Evolutionary conservation across 2,888 invertebrate genomes (phyloP).

Genomic region (Dasypogon diadema): DNA sequence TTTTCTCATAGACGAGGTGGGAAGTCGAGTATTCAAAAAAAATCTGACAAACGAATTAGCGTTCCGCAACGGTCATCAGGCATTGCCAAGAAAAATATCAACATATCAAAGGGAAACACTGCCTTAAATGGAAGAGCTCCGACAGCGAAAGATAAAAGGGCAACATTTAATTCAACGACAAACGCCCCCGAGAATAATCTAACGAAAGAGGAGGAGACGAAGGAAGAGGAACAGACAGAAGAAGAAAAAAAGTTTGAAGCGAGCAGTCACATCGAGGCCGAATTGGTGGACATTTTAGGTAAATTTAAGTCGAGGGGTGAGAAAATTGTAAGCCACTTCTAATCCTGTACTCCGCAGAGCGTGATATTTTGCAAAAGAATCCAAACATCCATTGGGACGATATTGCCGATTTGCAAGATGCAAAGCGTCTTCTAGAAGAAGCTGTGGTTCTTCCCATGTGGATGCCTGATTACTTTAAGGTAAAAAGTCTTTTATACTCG

Average conservation of each 20-base stretch:
- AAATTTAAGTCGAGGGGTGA: constrained; percentile 59
- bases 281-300: constrained; percentile 92
- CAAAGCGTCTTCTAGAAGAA: constrained; percentile 92
- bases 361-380: constrained; percentile 97
- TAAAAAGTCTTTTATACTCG: constrained; percentile 66
- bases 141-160: constrained; percentile 40
- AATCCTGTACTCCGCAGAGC: constrained; percentile 71
- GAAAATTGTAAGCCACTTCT: too few species aligned
- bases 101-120: neutral
- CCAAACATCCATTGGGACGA: constrained; percentile 97
- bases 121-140: constrained; percentile 55
- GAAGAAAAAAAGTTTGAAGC: constrained; percentile 90
- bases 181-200: constrained; percentile 61
- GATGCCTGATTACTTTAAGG: constrained; percentile 99
- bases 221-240: constrained; percentile 71
- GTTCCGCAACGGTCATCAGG: constrained; percentile 7
- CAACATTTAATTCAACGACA: neutral
- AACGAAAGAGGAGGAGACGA: constrained; percentile 77
- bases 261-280: constrained; percentile 83
- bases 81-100: constrained; percentile 31
- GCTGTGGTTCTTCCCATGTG: constrained; percentile 97
- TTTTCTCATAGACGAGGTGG: constrained; percentile 55
- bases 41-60: constrained; percentile 16
- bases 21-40: constrained; percentile 54
- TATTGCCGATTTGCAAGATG: constrained; percentile 90